phyloP scores from a whole-genome alignment of 2,113 vertebrate species.

The Spilogale gracilis region DNA sequence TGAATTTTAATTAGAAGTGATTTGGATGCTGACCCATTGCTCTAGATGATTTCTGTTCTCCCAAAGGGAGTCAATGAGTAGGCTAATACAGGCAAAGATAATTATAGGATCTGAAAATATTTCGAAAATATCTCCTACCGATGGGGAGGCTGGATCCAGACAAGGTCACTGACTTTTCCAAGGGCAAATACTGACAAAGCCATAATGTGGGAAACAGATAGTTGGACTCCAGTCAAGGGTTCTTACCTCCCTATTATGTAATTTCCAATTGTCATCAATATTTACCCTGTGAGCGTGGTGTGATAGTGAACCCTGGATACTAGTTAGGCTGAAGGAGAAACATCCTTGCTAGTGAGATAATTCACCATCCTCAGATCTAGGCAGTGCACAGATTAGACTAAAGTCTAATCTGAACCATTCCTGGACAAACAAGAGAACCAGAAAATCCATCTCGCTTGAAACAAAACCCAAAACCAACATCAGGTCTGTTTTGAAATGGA shows the following conservation, averaged over 20 bases:
- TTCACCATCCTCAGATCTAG: neutral
- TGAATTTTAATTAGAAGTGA: conserved; percentile 7
- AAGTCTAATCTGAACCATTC: conserved; percentile 12
- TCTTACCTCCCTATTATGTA: neutral
- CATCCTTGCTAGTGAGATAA: neutral
- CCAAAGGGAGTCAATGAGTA: neutral
- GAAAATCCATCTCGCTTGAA: neutral
- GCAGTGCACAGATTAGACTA: neutral
- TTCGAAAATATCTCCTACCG: neutral
- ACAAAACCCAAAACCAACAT: neutral
- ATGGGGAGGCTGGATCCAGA: neutral
- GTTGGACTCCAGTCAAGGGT: neutral
- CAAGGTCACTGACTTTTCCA: neutral
- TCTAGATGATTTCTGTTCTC: neutral
- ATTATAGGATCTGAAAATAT: neutral
- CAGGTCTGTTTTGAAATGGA: neutral
- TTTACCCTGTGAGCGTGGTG: neutral
- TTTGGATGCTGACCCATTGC: neutral
- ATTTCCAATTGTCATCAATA: neutral
- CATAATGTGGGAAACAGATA: neutral
- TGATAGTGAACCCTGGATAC: neutral
- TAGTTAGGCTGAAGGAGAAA: neutral
- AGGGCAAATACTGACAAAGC: neutral
- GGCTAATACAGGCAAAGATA: neutral
- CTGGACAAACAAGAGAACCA: neutral